phyloP scores from a whole-genome alignment of 2,888 invertebrate species.

The Iselma pallidipennis region DNA sequence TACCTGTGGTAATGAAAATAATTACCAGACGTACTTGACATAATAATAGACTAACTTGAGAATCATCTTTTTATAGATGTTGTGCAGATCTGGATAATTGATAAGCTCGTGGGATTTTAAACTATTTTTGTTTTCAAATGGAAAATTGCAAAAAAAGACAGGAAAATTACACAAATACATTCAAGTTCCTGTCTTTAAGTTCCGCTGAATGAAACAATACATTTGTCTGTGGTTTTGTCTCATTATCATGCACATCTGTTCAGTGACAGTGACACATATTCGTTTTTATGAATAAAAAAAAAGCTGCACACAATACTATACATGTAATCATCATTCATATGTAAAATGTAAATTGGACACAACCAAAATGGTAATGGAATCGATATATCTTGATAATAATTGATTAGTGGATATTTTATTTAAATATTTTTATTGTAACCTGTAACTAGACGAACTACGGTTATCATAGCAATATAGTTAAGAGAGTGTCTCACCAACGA shows the following conservation, averaged over 20 bases:
- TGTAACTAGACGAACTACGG: too few species aligned
- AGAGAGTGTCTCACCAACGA: too few species aligned
- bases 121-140: too few species aligned
- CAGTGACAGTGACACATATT: conserved; percentile 26
- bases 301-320: background rate
- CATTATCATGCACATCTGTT: conserved; percentile 16
- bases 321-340: background rate
- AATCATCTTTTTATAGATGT: background rate
- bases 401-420: too few species aligned
- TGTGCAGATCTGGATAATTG: background rate
- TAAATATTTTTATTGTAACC: too few species aligned
- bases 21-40: background rate
- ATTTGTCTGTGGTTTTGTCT: conserved; percentile 3
- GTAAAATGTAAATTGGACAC: too few species aligned
- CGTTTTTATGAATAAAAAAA: background rate
- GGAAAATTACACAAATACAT: background rate
- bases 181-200: conserved; percentile 9
- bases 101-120: background rate
- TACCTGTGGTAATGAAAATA: background rate
- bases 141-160: background rate
- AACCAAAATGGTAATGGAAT: too few species aligned
- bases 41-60: background rate
- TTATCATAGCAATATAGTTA: too few species aligned
- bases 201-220: conserved; percentile 14
- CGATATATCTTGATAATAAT: too few species aligned